A percentile compares a stretch with the other conserved stretches of the same genome.
These are phyloP conservation scores for Betta splendens DNA, from an alignment of 2,797 vertebrate species.

Conservation along the genomic window DNA sequence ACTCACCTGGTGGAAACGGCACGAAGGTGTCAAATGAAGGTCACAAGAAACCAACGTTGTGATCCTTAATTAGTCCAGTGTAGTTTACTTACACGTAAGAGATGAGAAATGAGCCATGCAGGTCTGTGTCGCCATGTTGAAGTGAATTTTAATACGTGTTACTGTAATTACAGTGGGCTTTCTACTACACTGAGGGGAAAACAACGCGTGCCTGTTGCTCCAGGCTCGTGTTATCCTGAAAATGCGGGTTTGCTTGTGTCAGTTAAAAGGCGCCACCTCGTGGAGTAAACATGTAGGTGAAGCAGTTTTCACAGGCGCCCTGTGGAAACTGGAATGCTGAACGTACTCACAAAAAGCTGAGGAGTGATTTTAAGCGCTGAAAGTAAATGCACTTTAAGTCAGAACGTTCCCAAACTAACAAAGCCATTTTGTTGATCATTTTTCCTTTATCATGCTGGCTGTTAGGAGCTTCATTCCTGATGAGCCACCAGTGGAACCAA, in stretches of 20 bases:
- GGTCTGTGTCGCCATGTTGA: not conserved
- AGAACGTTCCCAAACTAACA: no score
- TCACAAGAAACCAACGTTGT: constrained; percentile 12
- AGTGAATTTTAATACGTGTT: not conserved
- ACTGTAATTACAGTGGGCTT: not conserved
- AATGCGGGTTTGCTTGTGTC: fast-evolving
- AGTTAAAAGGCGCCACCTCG: constrained; percentile 54
- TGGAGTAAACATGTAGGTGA: constrained; percentile 32
- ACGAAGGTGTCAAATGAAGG: constrained; percentile 21
- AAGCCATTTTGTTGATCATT: no score
- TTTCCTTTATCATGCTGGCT: not conserved
- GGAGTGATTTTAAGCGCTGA: no score
- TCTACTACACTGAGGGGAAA: not conserved
- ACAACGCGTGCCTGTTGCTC: constrained; percentile 48
- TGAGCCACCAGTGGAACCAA: no score
- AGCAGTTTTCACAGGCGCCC: no score
- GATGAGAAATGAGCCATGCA: not conserved
- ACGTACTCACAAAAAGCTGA: no score
- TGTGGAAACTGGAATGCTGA: no score
- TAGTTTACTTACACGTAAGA: not conserved
- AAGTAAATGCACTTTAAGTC: no score
- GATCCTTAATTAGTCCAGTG: not conserved
- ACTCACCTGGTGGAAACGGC: constrained; percentile 2
- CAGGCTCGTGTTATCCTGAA: not conserved
- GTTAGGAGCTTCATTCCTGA: not conserved